Conservation (phyloP, 2,113 vertebrate species). For the Percina caprodes region DNA sequence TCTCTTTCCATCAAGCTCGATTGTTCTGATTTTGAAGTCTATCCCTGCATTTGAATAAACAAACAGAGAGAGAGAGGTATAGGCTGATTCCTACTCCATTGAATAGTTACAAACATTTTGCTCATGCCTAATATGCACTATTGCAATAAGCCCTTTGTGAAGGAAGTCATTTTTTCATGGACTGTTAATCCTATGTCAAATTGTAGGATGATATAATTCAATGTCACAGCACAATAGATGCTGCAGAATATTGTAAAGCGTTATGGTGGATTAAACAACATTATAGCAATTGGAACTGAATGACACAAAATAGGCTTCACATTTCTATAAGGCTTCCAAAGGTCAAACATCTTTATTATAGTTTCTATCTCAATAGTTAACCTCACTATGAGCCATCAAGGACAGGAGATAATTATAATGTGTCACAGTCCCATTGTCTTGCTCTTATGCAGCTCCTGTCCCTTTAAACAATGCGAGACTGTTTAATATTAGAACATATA, state of each 20-base stretch:
- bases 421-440: constrained; percentile 57
- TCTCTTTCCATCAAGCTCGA: constrained; percentile 97
- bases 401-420: constrained; percentile 36
- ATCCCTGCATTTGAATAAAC: constrained; percentile 86
- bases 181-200: background rate
- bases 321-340: background rate
- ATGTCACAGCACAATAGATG: constrained; percentile 2
- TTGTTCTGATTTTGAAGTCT: constrained; percentile 98
- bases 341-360: constrained; percentile 1
- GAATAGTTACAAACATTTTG: constrained; percentile 10
- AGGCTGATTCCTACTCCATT: background rate
- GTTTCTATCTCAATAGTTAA: constrained; percentile 9
- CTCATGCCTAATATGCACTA: background rate
- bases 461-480: background rate
- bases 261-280: background rate
- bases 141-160: background rate
- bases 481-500: background rate
- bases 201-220: constrained; percentile 6
- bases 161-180: background rate
- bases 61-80: background rate
- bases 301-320: background rate
- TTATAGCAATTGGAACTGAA: background rate
- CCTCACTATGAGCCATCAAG: constrained; percentile 47
- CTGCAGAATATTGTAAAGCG: background rate
- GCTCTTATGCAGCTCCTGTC: constrained; percentile 1